phyloP scores from a whole-genome alignment of 2,113 vertebrate genomes.

The Ctenomys sociabilis region DNA sequence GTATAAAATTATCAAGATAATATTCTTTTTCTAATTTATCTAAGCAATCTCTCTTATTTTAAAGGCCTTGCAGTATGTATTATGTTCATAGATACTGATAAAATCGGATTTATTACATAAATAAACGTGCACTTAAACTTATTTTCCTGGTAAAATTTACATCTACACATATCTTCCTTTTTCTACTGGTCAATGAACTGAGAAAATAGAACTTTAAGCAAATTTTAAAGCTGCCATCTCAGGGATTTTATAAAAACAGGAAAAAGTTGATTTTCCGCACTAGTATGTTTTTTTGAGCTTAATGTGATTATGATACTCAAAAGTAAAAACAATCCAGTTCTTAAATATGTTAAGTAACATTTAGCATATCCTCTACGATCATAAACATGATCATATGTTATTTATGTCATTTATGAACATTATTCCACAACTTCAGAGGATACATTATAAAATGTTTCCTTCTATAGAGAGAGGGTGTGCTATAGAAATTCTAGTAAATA shows the following conservation, averaged over 20 bases:
- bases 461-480: background rate
- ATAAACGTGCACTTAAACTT: background rate
- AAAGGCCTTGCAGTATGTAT: background rate
- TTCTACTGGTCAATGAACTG: background rate
- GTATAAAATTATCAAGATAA: background rate
- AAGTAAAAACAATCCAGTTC: background rate
- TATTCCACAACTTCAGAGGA: background rate
- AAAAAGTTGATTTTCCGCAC: background rate
- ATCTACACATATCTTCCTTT: background rate
- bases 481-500: slow-evolving; percentile 2
- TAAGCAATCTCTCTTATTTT: background rate
- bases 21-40: background rate
- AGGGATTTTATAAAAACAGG: background rate
- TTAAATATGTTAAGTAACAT: background rate
- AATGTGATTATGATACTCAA: background rate
- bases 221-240: background rate
- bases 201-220: slow-evolving; percentile 19
- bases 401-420: background rate
- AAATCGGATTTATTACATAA: background rate
- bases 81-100: background rate
- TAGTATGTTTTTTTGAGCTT: background rate
- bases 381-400: background rate
- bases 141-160: background rate
- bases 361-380: background rate
- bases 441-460: background rate